A percentile compares a stretch with the other conserved stretches of the same genome.
Evolutionary conservation across 2,797 vertebrate genomes (phyloP).

Genomic region (Sebastes variabilis): DNA sequence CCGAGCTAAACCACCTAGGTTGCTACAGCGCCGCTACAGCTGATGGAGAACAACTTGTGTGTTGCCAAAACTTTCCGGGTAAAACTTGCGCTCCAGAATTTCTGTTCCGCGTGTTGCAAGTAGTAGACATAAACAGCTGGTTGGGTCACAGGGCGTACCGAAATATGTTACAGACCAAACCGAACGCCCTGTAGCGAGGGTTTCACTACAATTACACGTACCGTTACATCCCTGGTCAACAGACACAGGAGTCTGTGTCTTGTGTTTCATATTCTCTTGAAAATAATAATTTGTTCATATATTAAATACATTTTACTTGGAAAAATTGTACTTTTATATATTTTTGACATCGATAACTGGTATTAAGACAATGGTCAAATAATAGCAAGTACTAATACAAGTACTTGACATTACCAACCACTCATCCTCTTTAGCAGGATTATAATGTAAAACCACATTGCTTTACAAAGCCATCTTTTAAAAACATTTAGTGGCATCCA

Average conservation of each 20-base stretch:
- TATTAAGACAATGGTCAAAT: background rate
- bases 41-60: too few relatives aligned
- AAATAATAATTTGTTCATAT: background rate
- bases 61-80: too few relatives aligned
- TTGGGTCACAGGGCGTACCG: too few relatives aligned
- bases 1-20: too few relatives aligned
- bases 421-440: background rate
- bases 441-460: background rate
- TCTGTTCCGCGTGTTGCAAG: too few relatives aligned
- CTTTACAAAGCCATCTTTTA: background rate
- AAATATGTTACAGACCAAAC: too few relatives aligned
- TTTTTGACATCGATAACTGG: background rate
- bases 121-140: too few relatives aligned
- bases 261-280: background rate
- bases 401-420: background rate
- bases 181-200: too few relatives aligned
- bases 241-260: background rate
- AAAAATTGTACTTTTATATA: background rate
- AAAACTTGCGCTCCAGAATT: too few relatives aligned
- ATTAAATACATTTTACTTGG: background rate
- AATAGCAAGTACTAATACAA: background rate
- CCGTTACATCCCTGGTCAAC: background rate
- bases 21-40: too few relatives aligned
- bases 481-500: background rate
- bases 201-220: too few relatives aligned